These are phyloP conservation scores for Hemithea aestivaria DNA, from an alignment of 2,888 invertebrate genomes.

Conservation along the genomic window DNA sequence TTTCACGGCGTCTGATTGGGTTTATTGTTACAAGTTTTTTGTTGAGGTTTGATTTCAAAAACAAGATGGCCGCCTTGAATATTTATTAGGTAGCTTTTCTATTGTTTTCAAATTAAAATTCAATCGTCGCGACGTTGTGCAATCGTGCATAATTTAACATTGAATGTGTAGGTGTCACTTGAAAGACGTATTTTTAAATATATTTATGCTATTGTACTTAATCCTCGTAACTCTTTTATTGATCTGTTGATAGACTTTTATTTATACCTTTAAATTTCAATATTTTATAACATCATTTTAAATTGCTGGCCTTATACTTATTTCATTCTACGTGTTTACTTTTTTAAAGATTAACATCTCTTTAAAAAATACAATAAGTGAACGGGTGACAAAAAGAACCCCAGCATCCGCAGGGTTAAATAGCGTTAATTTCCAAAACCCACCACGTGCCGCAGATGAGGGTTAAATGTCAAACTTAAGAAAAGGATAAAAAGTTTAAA, in stretches of 20 bases:
- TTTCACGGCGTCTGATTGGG: slow-evolving; percentile 59
- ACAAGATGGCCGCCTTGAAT: slow-evolving; percentile 47
- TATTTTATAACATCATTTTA: too few relatives aligned
- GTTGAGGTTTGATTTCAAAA: slow-evolving; percentile 52
- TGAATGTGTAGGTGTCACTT: slow-evolving; percentile 24
- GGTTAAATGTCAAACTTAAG: slow-evolving; percentile 43
- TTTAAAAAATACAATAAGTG: slow-evolving; percentile 1
- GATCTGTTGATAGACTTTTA: too few relatives aligned
- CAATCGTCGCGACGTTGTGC: slow-evolving; percentile 23
- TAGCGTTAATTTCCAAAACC: slow-evolving; percentile 49
- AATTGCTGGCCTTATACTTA: too few relatives aligned
- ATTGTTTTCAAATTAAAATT: slow-evolving; percentile 25
- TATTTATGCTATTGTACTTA: too few relatives aligned
- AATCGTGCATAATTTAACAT: slow-evolving; percentile 23
- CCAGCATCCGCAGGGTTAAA: slow-evolving; percentile 68
- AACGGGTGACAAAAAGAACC: slow-evolving; percentile 27
- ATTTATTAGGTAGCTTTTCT: slow-evolving; percentile 31
- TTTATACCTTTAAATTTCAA: too few relatives aligned
- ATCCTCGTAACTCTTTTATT: too few relatives aligned
- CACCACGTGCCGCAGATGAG: slow-evolving; percentile 63
- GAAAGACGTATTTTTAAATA: not conserved
- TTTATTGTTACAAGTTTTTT: slow-evolving; percentile 66
- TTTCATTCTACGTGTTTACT: too few relatives aligned
- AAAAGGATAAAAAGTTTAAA: slow-evolving; percentile 27
- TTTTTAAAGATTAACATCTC: too few relatives aligned